These are phyloP conservation scores for Botia almorhae DNA, from an alignment of 2,797 vertebrate species.

Conservation along the genomic window DNA sequence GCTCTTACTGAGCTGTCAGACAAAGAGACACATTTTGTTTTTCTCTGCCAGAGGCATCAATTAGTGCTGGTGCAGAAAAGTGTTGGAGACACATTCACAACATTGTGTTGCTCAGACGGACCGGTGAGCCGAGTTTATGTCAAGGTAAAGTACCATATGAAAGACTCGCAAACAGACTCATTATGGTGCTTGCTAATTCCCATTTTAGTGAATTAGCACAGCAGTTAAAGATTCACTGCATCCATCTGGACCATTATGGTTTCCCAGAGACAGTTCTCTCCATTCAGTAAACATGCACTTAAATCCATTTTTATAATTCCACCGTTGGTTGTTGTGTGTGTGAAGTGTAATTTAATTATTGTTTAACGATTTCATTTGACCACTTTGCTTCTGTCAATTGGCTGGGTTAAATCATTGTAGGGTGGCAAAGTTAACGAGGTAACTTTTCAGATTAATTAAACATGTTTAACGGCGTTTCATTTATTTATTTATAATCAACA, in stretches of 20 bases:
- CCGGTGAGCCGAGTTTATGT: constrained; percentile 55
- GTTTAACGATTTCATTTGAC: constrained; percentile 7
- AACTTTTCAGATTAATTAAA: neutral
- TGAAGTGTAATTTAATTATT: constrained; percentile 10
- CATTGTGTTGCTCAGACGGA: constrained; percentile 60
- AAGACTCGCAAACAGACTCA: constrained; percentile 46
- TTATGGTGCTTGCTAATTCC: constrained; percentile 21
- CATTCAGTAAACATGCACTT: neutral
- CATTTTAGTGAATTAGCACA: constrained; percentile 40
- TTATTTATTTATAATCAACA: neutral
- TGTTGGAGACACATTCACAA: constrained; percentile 63
- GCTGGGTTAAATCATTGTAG: neutral
- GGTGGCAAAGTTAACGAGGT: neutral
- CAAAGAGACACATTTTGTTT: constrained; percentile 57
- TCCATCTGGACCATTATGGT: constrained; percentile 38
- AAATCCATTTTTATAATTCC: constrained; percentile 17
- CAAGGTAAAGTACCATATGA: constrained; percentile 54
- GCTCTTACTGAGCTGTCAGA: constrained; percentile 58
- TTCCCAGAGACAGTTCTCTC: constrained; percentile 16
- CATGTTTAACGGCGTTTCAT: neutral
- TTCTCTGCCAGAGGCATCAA: constrained; percentile 64
- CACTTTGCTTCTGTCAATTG: constrained; percentile 1
- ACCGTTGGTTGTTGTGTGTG: constrained; percentile 2
- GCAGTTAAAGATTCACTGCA: constrained; percentile 31
- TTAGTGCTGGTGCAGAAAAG: constrained; percentile 64